Conservation (phyloP, 2,797 vertebrate species). For the Pachyuromys duprasi region DNA sequence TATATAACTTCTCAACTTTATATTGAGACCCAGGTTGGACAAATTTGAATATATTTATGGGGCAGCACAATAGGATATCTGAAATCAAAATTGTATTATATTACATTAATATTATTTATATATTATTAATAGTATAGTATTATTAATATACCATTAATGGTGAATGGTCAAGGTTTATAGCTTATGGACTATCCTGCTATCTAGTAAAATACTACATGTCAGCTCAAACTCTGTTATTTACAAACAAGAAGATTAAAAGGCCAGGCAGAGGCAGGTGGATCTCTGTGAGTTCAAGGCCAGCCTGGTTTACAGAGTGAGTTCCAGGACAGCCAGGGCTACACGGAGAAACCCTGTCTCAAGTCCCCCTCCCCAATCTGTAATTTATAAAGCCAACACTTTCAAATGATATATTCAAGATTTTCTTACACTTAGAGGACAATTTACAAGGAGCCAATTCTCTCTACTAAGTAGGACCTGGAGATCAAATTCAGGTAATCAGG, state of each 20-base stretch:
- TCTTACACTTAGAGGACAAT: background rate
- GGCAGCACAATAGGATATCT: slow-evolving; percentile 12
- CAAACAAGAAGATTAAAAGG: background rate
- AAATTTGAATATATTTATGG: background rate
- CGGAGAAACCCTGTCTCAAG: too few relatives aligned
- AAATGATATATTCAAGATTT: slow-evolving; percentile 30
- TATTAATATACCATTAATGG: background rate
- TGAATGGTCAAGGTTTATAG: background rate
- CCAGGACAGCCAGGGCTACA: too few relatives aligned
- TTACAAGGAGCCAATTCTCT: background rate
- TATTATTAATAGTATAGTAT: background rate
- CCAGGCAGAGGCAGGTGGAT: too few relatives aligned
- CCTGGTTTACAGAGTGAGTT: too few relatives aligned
- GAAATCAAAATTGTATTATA: slow-evolving; percentile 5
- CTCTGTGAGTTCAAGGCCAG: too few relatives aligned
- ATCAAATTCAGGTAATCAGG: background rate
- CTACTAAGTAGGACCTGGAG: background rate
- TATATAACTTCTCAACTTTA: background rate
- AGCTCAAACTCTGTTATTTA: slow-evolving; percentile 51
- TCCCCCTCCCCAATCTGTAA: background rate
- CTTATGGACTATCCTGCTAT: background rate
- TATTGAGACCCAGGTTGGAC: background rate
- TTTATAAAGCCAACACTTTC: slow-evolving; percentile 50
- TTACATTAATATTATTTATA: background rate
- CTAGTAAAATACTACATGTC: slow-evolving; percentile 5